Evolutionary conservation across 2,113 vertebrate species (phyloP), one percentile per base, ranked within the genome.

Genomic region (Sphyrna mokarran): DNA sequence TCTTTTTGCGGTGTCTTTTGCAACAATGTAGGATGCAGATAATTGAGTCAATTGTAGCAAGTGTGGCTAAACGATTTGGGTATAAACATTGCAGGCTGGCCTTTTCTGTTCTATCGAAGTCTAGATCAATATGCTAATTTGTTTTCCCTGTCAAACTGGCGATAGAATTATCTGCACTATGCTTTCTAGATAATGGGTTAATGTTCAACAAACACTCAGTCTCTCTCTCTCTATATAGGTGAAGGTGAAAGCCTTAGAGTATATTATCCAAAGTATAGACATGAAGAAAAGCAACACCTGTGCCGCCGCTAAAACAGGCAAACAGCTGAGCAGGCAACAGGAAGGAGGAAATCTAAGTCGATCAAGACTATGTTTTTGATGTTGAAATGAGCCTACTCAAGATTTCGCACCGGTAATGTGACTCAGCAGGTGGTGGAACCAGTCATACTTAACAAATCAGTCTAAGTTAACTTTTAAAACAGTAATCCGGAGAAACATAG

Each of bases 261-360:
- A 22, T 18, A 93, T 66, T n/a, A 93, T 93, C 61, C 89, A 93
- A 93, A 14, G 58, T 20, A n/a, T 7, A 66, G 89, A 22, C 33
- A 66, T 9, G 63, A 20, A 93, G n/a, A 90, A 54, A 90, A 90
- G 87, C 23, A 33, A 93, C 89, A 93, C 61, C 89, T 93, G 89
- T 63, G 61, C 18, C 22, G 33, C 89, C 61, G n/a, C 33, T 80
- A 7, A 61, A 61, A 18, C 68, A 91, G 58, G 14, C 26, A 37
- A 91, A 91, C 58, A 91, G 54, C 10, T 61, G 87, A 90, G 29
- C 23, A 26, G 29, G 29, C 7, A 91, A 7, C 54, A 61, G 29
- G 29, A n/a, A 13, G 16, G 22, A 66, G 11, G 48, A 93, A 93
- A 93, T 63, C 58, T 20, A 66, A 91, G 61, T n/a, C 58, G 33